Percentiles rank a stretch among this genome's conserved stretches.
These are phyloP conservation scores for Octonoba sinensis DNA, from an alignment of 2,888 invertebrate species.

Conservation along the genomic window DNA sequence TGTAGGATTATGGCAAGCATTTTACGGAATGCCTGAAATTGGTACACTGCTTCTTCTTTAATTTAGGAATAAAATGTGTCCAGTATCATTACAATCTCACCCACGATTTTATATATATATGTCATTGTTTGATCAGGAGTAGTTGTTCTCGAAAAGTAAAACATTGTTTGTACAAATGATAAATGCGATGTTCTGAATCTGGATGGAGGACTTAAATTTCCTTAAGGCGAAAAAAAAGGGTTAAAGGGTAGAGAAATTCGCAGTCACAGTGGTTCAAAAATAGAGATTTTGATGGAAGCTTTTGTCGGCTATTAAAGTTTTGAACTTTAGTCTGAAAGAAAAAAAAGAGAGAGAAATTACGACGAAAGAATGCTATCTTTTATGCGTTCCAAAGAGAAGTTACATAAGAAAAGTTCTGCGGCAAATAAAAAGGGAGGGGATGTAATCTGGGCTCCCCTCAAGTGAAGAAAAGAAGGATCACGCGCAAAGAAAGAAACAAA, in stretches of 20 bases:
- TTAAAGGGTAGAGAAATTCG: neutral
- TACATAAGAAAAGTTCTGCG: slow-evolving; percentile 40
- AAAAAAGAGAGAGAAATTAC: slow-evolving; percentile 17
- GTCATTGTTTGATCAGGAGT: too few relatives aligned
- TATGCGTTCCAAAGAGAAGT: slow-evolving; percentile 46
- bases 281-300: neutral
- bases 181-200: too few relatives aligned
- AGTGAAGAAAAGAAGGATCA: slow-evolving; percentile 20
- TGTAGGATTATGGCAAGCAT: too few relatives aligned
- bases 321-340: slow-evolving; percentile 10
- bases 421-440: slow-evolving; percentile 28
- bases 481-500: slow-evolving; percentile 27
- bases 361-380: slow-evolving; percentile 54
- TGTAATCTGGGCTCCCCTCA: slow-evolving; percentile 5
- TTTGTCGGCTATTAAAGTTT: too few relatives aligned
- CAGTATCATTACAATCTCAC: too few relatives aligned
- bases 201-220: too few relatives aligned
- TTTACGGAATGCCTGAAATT: too few relatives aligned
- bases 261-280: neutral
- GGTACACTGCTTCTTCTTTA: too few relatives aligned
- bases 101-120: too few relatives aligned
- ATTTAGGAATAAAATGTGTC: too few relatives aligned
- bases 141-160: too few relatives aligned
- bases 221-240: neutral
- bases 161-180: too few relatives aligned